Conservation (phyloP, 2,113 vertebrate species). For the Carollia perspicillata region DNA sequence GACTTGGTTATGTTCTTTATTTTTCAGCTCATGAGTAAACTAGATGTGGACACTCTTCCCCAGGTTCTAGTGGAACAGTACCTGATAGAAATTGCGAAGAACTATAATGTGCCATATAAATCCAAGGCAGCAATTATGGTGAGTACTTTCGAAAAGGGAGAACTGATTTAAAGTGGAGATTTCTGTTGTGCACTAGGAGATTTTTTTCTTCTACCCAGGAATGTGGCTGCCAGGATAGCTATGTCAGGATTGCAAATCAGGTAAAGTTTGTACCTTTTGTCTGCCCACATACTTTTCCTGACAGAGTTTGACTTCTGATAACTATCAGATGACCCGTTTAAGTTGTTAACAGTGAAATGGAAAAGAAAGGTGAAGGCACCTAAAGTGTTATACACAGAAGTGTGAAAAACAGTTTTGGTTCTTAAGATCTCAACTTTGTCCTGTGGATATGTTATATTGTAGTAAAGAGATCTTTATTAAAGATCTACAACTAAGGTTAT, state of each 20-base stretch:
- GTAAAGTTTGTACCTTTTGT: constrained; percentile 25
- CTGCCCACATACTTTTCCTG: background rate
- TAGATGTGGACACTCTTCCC: constrained; percentile 89
- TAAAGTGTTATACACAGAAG: background rate
- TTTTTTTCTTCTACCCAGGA: background rate
- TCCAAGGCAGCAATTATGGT: constrained; percentile 90
- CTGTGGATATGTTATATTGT: background rate
- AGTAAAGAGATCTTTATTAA: background rate
- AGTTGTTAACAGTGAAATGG: background rate
- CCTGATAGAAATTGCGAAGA: constrained; percentile 94
- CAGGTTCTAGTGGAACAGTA: constrained; percentile 93
- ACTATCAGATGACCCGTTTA: background rate
- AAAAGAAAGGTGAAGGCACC: background rate
- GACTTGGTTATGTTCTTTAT: background rate
- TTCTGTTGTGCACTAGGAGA: background rate
- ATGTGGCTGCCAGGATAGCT: background rate
- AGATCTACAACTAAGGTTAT: background rate
- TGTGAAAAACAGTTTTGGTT: background rate
- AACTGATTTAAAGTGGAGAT: background rate
- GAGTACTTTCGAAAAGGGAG: constrained; percentile 64
- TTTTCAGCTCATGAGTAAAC: constrained; percentile 90
- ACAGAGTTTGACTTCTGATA: background rate
- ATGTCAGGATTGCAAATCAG: background rate
- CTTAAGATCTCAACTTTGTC: background rate
- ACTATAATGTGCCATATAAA: constrained; percentile 91